Evolutionary conservation across 2,888 invertebrate species (phyloP).

Genomic region (Ophion ellenae): DNA sequence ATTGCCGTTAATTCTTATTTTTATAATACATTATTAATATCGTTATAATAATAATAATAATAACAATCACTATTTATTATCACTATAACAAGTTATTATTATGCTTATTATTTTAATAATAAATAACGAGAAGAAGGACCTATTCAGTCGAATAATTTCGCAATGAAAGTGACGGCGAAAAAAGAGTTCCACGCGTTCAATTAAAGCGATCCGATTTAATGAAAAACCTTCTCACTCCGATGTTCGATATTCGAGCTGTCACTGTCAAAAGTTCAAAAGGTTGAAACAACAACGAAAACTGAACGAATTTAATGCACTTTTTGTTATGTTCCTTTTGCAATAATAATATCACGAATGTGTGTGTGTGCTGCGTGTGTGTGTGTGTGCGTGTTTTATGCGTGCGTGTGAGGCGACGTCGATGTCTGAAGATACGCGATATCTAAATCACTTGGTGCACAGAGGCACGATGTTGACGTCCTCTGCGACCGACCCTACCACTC

Average conservation of each 20-base stretch:
- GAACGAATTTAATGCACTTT: conserved; percentile 18
- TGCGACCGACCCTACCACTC: conserved; percentile 73
- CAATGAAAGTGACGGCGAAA: too few species aligned
- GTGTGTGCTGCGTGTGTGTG: not conserved
- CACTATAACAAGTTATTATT: not conserved
- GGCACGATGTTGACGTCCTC: conserved; percentile 71
- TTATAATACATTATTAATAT: not conserved
- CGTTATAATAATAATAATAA: not conserved
- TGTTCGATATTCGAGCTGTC: not conserved
- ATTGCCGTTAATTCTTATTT: not conserved
- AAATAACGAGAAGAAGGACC: not conserved
- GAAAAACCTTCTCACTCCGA: not conserved
- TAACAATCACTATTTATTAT: not conserved
- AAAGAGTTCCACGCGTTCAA: not conserved
- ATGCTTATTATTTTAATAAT: not conserved
- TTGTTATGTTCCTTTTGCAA: not conserved
- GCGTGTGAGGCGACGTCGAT: conserved; percentile 63
- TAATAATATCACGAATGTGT: not conserved
- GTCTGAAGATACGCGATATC: conserved; percentile 77
- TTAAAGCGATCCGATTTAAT: not conserved
- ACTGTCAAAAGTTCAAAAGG: conserved; percentile 65
- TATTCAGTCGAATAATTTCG: too few species aligned
- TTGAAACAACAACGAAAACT: conserved; percentile 71
- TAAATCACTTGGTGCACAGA: conserved; percentile 62
- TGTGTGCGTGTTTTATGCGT: not conserved